Conservation (phyloP, 92 coral and sea anemone genomes). For the Micromussa lordhowensis region DNA sequence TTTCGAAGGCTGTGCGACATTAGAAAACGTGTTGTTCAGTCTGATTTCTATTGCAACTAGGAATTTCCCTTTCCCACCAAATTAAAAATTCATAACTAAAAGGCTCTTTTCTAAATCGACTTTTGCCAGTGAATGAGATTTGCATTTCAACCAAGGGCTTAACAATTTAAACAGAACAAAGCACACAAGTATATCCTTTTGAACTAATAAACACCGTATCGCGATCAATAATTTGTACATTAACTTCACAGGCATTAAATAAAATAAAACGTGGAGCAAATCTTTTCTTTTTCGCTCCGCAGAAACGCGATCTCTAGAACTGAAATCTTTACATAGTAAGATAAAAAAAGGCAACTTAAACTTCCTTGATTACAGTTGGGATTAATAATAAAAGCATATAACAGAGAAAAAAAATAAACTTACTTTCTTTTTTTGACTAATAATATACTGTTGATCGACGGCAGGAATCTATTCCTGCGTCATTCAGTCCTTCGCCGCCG, state of each 20-base stretch:
- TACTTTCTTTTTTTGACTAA: neutral
- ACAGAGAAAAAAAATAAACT: neutral
- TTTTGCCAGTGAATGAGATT: neutral
- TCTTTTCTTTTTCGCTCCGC: neutral
- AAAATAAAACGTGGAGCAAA: neutral
- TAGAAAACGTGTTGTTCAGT: neutral
- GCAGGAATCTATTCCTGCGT: neutral
- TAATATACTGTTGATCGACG: neutral
- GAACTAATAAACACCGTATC: neutral
- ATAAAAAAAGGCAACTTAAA: neutral
- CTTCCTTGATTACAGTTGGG: neutral
- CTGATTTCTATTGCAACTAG: neutral
- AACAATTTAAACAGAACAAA: constrained; percentile 10
- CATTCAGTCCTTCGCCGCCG: neutral
- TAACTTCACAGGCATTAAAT: neutral
- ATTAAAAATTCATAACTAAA: constrained; percentile 20
- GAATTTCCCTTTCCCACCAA: neutral
- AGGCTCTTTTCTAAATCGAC: neutral
- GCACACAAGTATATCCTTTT: neutral
- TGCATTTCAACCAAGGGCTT: neutral
- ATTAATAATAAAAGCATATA: neutral
- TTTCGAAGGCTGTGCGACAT: neutral
- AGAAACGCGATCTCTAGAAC: neutral
- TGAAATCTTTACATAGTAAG: neutral
- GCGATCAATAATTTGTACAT: neutral